Percentiles rank a stretch among this genome's conserved stretches.
Evolutionary conservation across 2,888 invertebrate genomes (phyloP).

Genomic region (Calameuta filiformis): DNA sequence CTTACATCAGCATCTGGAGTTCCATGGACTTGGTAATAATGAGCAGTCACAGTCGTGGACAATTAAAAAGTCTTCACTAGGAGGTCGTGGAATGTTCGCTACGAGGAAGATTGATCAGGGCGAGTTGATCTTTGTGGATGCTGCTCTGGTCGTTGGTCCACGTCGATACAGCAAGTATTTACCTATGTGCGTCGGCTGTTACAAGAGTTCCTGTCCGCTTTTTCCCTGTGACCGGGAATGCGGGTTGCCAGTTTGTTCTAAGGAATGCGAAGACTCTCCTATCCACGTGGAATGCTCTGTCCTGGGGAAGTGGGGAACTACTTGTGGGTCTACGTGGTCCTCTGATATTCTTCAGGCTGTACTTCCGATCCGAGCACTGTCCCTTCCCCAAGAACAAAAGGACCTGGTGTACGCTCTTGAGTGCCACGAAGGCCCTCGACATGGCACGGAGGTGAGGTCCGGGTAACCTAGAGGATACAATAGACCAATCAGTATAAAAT

Average conservation of each 20-base stretch:
- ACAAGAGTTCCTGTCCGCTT: slow-evolving; percentile 62
- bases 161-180: slow-evolving; percentile 68
- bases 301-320: slow-evolving; percentile 71
- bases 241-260: slow-evolving; percentile 77
- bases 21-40: slow-evolving; percentile 18
- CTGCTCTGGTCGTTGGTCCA: slow-evolving; percentile 78
- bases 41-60: slow-evolving; percentile 67
- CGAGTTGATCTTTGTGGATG: slow-evolving; percentile 78
- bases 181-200: slow-evolving; percentile 76
- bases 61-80: slow-evolving; percentile 71
- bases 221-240: slow-evolving; percentile 74
- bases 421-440: slow-evolving; percentile 69
- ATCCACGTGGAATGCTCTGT: slow-evolving; percentile 76
- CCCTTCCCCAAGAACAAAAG: slow-evolving; percentile 66
- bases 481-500: background rate
- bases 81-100: slow-evolving; percentile 80
- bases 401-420: slow-evolving; percentile 69
- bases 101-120: slow-evolving; percentile 74
- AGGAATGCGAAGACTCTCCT: slow-evolving; percentile 71
- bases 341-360: slow-evolving; percentile 62
- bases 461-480: background rate
- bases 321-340: slow-evolving; percentile 57
- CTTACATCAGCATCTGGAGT: slow-evolving; percentile 41
- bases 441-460: slow-evolving; percentile 69
- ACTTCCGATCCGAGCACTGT: slow-evolving; percentile 66